A percentile compares a stretch with the other conserved stretches of the same genome.
Evolutionary conservation across 2,113 vertebrate genomes (phyloP).

Genomic region (human (Homo sapiens)): DNA sequence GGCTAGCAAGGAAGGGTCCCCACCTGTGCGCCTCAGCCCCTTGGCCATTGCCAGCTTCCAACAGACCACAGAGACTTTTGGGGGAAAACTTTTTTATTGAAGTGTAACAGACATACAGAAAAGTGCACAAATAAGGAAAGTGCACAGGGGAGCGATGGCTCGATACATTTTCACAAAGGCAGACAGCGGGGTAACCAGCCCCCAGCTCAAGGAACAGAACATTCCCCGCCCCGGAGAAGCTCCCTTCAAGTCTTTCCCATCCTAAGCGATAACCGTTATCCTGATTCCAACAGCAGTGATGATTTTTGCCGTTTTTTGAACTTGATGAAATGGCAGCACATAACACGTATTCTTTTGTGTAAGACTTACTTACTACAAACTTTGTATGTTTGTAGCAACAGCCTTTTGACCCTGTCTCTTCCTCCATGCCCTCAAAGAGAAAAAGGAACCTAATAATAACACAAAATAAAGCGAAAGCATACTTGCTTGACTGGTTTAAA

Average conservation of each 20-base stretch:
- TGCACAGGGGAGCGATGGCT: neutral
- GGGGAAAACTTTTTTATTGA: neutral
- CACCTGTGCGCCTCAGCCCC: neutral
- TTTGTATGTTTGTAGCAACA: neutral
- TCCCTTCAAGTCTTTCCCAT: neutral
- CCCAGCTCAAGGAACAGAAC: neutral
- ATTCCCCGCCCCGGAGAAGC: fast-evolving
- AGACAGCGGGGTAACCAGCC: neutral
- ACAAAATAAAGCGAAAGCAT: neutral
- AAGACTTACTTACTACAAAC: neutral
- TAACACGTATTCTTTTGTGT: neutral
- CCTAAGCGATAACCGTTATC: neutral
- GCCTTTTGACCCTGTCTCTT: neutral
- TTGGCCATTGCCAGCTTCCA: neutral
- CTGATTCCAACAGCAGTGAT: neutral
- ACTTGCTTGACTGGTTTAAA: neutral
- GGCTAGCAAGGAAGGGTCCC: neutral
- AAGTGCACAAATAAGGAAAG: neutral
- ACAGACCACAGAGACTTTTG: neutral
- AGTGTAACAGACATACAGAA: neutral
- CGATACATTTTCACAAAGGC: neutral
- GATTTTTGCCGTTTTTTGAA: neutral
- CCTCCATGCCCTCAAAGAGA: neutral
- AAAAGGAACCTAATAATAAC: neutral
- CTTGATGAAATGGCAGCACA: neutral